A percentile compares a stretch with the other conserved stretches of the same genome.
These are phyloP conservation scores for Xerus inauris DNA, from an alignment of 2,113 vertebrate genomes.

Conservation along the genomic window DNA sequence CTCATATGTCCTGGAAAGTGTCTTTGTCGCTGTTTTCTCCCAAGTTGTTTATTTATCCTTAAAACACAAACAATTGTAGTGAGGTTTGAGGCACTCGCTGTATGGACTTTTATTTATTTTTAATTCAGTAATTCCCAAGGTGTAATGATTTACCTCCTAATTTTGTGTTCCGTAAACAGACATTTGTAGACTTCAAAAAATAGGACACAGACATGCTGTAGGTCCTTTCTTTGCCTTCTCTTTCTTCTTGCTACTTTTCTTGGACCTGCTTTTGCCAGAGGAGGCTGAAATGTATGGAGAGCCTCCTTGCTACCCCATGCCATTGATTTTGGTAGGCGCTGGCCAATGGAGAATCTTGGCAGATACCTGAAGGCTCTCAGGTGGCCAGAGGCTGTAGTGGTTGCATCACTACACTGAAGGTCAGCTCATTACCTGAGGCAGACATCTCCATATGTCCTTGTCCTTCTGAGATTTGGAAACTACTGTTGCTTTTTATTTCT, in stretches of 20 bases:
- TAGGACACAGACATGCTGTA: not conserved
- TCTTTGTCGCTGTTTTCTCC: not conserved
- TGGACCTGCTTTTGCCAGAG: not conserved
- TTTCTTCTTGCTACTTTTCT: not conserved
- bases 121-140: not conserved
- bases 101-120: not conserved
- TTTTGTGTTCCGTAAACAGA: not conserved
- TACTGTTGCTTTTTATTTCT: not conserved
- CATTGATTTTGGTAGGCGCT: not conserved
- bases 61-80: slow-evolving; percentile 19
- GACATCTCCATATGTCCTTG: not conserved
- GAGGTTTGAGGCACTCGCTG: not conserved
- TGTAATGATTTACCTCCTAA: not conserved
- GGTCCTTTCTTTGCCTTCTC: not conserved
- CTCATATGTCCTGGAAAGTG: not conserved
- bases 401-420: not conserved
- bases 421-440: not conserved
- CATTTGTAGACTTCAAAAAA: not conserved
- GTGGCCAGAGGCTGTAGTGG: not conserved
- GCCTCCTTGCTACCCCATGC: not conserved
- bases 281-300: too few relatives aligned
- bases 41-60: not conserved
- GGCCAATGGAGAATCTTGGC: not conserved
- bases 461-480: not conserved
- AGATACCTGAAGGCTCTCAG: not conserved